These are phyloP conservation scores for Mormyrus proboscirostris DNA, from an alignment of 2,797 vertebrate genomes.

Conservation along the genomic window DNA sequence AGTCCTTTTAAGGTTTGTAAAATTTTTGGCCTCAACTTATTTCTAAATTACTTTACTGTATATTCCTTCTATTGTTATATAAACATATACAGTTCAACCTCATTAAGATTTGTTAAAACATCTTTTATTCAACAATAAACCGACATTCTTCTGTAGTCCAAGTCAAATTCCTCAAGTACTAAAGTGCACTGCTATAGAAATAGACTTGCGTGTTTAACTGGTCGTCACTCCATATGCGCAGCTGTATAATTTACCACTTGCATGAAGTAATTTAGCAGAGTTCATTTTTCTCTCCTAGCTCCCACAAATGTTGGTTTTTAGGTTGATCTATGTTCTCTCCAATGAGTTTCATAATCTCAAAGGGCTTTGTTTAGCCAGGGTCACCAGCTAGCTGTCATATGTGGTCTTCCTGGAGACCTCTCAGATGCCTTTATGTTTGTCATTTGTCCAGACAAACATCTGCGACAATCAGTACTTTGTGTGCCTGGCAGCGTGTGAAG, in stretches of 20 bases:
- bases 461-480: not conserved
- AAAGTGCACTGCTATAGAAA: not conserved
- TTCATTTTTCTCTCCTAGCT: not conserved
- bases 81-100: not conserved
- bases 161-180: not conserved
- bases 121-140: not conserved
- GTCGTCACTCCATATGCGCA: not conserved
- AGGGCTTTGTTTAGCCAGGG: not conserved
- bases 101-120: not conserved
- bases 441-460: not conserved
- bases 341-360: not conserved
- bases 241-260: not conserved
- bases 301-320: not conserved
- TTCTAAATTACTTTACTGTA: not conserved
- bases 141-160: not conserved
- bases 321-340: not conserved
- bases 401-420: not conserved
- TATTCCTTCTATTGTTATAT: not conserved
- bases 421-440: not conserved
- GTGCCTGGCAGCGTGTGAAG: not conserved
- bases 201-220: not conserved
- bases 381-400: not conserved
- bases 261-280: not conserved
- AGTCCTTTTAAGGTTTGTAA: not conserved
- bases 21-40: not conserved